Evolutionary conservation across 2,888 invertebrate genomes (phyloP).

Genomic region (Aricia artaxerxes): DNA sequence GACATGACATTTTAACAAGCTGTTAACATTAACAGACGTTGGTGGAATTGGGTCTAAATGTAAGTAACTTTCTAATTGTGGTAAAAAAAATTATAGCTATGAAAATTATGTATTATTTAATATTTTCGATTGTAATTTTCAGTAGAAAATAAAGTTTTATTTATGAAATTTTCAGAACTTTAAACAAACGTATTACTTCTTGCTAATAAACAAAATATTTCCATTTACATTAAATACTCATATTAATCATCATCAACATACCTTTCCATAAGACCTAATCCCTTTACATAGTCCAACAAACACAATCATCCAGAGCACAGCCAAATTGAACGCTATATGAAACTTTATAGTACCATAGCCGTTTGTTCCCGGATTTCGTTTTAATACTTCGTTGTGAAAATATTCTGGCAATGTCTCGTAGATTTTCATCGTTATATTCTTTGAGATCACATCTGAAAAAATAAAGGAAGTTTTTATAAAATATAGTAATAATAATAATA

Average conservation of each 20-base stretch:
- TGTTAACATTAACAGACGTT: too few species aligned
- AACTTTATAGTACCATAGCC: constrained; percentile 86
- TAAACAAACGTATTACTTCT: too few species aligned
- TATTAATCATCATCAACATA: constrained; percentile 51
- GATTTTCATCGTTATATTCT: constrained; percentile 62
- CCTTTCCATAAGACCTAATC: constrained; percentile 90
- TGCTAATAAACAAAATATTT: too few species aligned
- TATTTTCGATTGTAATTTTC: background rate
- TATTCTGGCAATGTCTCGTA: constrained; percentile 91
- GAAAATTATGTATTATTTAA: background rate
- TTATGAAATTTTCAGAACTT: too few species aligned
- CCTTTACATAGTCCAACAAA: constrained; percentile 94
- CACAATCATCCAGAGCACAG: constrained; percentile 94
- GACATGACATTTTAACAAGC: too few species aligned
- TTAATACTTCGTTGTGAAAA: constrained; percentile 91
- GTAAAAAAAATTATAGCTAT: too few species aligned
- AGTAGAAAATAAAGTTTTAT: too few species aligned
- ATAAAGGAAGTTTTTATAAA: too few species aligned
- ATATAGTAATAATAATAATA: too few species aligned
- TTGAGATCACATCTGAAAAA: constrained; percentile 54
- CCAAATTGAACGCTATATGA: constrained; percentile 93
- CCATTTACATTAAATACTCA: background rate
- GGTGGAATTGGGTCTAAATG: too few species aligned
- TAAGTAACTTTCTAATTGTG: too few species aligned
- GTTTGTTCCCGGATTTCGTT: constrained; percentile 66